Evolutionary conservation across 2,113 vertebrate genomes (phyloP).

Genomic region (Cynocephalus volans): DNA sequence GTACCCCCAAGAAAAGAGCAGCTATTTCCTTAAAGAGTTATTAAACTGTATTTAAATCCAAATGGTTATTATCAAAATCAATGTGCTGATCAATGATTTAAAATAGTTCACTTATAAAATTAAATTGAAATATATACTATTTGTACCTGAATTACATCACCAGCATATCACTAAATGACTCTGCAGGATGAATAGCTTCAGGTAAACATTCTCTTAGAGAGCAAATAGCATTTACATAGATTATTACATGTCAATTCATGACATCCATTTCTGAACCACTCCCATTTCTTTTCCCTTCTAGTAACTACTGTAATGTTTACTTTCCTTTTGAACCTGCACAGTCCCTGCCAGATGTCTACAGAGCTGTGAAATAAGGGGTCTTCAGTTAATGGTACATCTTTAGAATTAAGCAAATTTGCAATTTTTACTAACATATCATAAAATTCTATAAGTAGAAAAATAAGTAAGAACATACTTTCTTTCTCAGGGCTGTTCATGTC

Average conservation of each 20-base stretch:
- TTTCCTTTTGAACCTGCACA: constrained; percentile 54
- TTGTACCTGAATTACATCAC: background rate
- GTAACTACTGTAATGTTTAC: background rate
- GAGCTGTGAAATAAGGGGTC: constrained; percentile 10
- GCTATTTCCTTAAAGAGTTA: constrained; percentile 26
- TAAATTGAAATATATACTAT: constrained; percentile 30
- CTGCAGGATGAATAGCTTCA: background rate
- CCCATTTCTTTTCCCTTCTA: background rate
- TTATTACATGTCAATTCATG: background rate
- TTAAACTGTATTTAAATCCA: background rate
- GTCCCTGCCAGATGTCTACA: constrained; percentile 38
- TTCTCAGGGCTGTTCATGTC: background rate
- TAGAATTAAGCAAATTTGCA: constrained; percentile 57
- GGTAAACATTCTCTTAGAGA: constrained; percentile 45
- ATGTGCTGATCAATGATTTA: background rate
- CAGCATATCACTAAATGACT: background rate
- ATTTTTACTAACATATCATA: constrained; percentile 1
- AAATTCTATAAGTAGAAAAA: constrained; percentile 14
- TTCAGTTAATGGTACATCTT: constrained; percentile 57
- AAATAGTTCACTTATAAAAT: constrained; percentile 9
- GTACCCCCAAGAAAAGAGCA: background rate
- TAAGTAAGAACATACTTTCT: constrained; percentile 35
- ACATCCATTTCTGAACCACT: constrained; percentile 59
- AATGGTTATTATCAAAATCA: constrained; percentile 48
- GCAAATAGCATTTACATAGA: background rate